Evolutionary conservation across 2,113 vertebrate genomes (phyloP).

Genomic region (Mesembrinibis cayennensis): DNA sequence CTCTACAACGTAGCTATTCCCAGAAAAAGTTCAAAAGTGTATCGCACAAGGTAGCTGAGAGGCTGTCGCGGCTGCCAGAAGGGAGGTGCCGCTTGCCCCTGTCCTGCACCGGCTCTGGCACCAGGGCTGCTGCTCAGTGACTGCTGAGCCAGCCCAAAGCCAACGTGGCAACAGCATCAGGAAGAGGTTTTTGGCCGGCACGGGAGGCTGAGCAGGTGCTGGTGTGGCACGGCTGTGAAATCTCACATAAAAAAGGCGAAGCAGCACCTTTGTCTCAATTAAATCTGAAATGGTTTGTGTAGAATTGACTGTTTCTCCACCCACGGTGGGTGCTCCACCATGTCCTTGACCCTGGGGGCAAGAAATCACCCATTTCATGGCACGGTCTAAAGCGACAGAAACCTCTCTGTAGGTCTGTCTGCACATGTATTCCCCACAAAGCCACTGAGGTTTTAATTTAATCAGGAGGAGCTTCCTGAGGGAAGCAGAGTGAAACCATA

Average conservation of each 20-base stretch:
- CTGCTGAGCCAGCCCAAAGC: background rate
- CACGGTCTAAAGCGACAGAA: background rate
- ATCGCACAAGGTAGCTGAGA: background rate
- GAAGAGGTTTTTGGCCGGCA: background rate
- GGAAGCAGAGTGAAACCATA: background rate
- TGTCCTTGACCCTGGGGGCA: background rate
- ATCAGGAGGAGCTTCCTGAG: background rate
- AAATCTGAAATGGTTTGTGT: background rate
- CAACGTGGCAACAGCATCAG: background rate
- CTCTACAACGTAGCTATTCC: background rate
- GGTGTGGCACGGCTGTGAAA: background rate
- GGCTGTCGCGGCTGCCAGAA: background rate
- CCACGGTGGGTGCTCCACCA: fast-evolving
- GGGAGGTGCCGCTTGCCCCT: background rate
- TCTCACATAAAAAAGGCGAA: background rate
- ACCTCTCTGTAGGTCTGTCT: background rate
- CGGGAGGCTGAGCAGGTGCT: background rate
- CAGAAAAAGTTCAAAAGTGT: fast-evolving
- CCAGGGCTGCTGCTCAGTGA: background rate
- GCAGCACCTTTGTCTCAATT: background rate
- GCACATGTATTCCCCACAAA: background rate
- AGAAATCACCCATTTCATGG: background rate
- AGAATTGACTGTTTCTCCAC: background rate
- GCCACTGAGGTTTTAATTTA: background rate
- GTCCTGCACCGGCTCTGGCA: background rate